Evolutionary conservation across 2,888 invertebrate genomes (phyloP), one percentile per base, ranked within the genome.

Genomic region (Callimorpha dominula): DNA sequence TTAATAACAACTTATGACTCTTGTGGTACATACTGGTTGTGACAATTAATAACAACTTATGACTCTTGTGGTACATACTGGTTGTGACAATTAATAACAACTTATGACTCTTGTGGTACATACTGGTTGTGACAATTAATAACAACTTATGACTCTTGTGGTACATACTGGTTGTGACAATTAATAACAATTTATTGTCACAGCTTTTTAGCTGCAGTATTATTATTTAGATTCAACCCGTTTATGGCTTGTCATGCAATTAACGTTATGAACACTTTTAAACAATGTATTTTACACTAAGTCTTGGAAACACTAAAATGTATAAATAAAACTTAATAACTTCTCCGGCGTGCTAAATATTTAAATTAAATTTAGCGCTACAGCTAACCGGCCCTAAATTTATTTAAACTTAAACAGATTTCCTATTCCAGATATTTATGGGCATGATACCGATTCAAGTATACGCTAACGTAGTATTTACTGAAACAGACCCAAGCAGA

Each of bases 401-500:
- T 49, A 12, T 49, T 49, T 20, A 11, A 17, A 20, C 11, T 50
- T 31, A 14, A 66, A 4, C 17, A 20, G 14, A 40, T 66, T 42
- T 20, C 14, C 17, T 31, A 70, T 78, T 91, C 1, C 84, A 95
- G 93, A 91, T 92, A 5, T 73, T 89, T 65, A 94, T 94, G 93
- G 94, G 95, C 0, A 89, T 94, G 73, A 89, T 93, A 0, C 90
- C 93, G 4, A 91, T 94, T 0, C 93, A 94, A 70, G 92, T 94
- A 6, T 93, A 96, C 80, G 95, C 96, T 1, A 93, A 95, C 75
- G 89, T 88, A 7, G 96, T 97, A 72, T 96, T 97, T 84, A 81
- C 88, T 3, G 87, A 93, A 68, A 94, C 96, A 0, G 96, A 96
- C 0, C 96, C 96, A 7, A 88, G 89, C 0, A 78, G 95, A 0